Percentiles rank a stretch among this genome's conserved stretches.
phyloP scores from a whole-genome alignment of 2,888 invertebrate genomes.

The Monoplex corrugatus region DNA sequence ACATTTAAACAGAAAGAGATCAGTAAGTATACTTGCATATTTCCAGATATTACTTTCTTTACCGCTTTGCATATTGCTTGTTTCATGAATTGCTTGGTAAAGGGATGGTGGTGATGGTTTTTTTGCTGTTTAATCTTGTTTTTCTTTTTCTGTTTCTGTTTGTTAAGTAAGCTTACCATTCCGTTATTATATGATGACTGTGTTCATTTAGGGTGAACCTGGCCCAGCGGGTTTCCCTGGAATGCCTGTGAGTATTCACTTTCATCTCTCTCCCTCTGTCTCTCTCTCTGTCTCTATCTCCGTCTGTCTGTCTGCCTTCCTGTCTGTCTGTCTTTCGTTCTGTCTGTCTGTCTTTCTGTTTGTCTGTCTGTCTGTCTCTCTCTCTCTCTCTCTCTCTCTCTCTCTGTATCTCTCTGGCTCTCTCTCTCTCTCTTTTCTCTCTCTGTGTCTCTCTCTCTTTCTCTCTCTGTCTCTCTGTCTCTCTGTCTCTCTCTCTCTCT shows the following conservation, averaged over 20 bases:
- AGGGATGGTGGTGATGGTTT: too few species aligned
- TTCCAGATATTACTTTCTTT: too few species aligned
- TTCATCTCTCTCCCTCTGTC: neutral
- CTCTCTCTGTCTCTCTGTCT: too few species aligned
- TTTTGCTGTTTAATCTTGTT: too few species aligned
- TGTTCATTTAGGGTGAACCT: slow-evolving; percentile 81
- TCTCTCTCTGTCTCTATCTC: neutral
- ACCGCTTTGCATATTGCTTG: too few species aligned
- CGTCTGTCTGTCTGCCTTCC: neutral
- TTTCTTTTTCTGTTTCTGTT: neutral
- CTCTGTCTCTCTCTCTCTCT: too few species aligned
- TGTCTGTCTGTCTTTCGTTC: neutral
- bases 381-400: neutral
- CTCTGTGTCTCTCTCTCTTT: too few species aligned
- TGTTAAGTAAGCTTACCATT: too few species aligned
- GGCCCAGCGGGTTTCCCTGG: slow-evolving; percentile 70
- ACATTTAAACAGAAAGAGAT: too few species aligned
- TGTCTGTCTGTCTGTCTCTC: neutral
- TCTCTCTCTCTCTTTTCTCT: neutral
- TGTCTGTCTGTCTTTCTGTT: neutral
- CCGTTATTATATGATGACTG: neutral
- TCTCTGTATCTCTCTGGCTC: neutral
- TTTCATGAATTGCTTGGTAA: too few species aligned
- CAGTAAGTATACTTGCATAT: too few species aligned
- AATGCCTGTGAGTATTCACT: slow-evolving; percentile 63